A percentile compares a stretch with the other conserved stretches of the same genome.
These are phyloP conservation scores for Myathropa florea DNA, from an alignment of 2,888 invertebrate species.

Conservation along the genomic window DNA sequence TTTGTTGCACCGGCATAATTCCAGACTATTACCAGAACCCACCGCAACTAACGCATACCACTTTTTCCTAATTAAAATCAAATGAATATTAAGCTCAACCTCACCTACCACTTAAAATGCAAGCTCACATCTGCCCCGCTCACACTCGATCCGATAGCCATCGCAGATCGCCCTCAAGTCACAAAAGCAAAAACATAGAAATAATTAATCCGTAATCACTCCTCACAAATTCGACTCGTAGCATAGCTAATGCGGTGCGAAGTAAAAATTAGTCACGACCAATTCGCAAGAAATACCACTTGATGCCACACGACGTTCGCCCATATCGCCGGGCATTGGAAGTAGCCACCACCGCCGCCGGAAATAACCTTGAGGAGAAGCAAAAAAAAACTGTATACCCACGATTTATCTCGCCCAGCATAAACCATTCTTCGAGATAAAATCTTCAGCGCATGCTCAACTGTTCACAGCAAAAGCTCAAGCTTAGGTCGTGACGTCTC, in stretches of 20 bases:
- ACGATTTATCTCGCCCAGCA: conserved; percentile 9
- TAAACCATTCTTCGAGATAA: conserved; percentile 27
- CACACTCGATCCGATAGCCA: conserved; percentile 11
- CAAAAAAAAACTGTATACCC: conserved; percentile 28
- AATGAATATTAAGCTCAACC: conserved; percentile 55
- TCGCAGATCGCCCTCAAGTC: conserved; percentile 53
- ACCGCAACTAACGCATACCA: conserved; percentile 29
- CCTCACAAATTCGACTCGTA: conserved; percentile 35
- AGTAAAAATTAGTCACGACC: conserved; percentile 63
- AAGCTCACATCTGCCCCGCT: conserved; percentile 10
- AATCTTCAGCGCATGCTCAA: conserved; percentile 20
- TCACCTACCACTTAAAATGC: conserved; percentile 54
- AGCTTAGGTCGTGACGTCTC: conserved; percentile 24
- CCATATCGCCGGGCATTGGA: conserved; percentile 19
- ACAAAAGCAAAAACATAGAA: conserved; percentile 9
- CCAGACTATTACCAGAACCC: conserved; percentile 39
- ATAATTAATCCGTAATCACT: conserved; percentile 48
- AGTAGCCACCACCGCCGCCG: conserved; percentile 38
- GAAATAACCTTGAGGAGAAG: conserved; percentile 61
- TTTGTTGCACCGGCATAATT: conserved; percentile 17
- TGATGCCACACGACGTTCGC: conserved; percentile 34
- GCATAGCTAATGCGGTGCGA: conserved; percentile 13
- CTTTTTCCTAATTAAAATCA: conserved; percentile 51
- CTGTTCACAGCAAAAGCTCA: conserved; percentile 32
- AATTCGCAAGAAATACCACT: conserved; percentile 38